Evolutionary conservation across 2,888 invertebrate genomes (phyloP).

Genomic region (Leptinotarsa juncta): DNA sequence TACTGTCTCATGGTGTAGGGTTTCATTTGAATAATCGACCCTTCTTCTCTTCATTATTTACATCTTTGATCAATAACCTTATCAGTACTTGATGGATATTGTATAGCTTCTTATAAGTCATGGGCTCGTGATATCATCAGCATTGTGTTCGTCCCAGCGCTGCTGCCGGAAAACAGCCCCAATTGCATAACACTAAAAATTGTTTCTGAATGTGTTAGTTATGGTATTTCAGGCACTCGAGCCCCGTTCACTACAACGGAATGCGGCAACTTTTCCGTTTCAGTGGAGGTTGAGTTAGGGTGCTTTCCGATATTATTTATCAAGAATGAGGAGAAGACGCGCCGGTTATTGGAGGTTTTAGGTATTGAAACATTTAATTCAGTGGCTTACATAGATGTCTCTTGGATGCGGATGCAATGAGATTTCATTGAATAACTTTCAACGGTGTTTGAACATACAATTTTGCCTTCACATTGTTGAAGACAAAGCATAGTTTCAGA

Average conservation of each 20-base stretch:
- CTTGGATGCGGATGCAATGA: conserved; percentile 9
- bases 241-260: conserved; percentile 27
- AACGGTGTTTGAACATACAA: conserved; percentile 13
- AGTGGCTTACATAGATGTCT: background rate
- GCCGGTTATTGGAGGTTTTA: background rate
- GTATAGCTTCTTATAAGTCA: conserved; percentile 57
- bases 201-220: conserved; percentile 37
- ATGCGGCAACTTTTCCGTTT: conserved; percentile 35
- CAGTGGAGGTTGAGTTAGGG: conserved; percentile 34
- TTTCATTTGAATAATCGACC: conserved; percentile 61
- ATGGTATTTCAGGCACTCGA: conserved; percentile 25
- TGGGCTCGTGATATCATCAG: conserved; percentile 56
- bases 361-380: conserved; percentile 10
- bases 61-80: conserved; percentile 59
- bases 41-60: conserved; percentile 58
- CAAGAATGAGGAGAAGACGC: conserved; percentile 12
- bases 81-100: conserved; percentile 56
- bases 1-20: conserved; percentile 52
- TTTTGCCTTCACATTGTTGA: conserved; percentile 5
- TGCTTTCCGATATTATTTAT: conserved; percentile 32
- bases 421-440: conserved; percentile 12
- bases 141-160: conserved; percentile 49
- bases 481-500: conserved; percentile 1
- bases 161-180: conserved; percentile 34
- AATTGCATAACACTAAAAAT: conserved; percentile 39